Percentiles rank a stretch among this genome's conserved stretches.
Evolutionary conservation across 2,888 invertebrate genomes (phyloP).

Genomic region (Polylopha cassiicola): DNA sequence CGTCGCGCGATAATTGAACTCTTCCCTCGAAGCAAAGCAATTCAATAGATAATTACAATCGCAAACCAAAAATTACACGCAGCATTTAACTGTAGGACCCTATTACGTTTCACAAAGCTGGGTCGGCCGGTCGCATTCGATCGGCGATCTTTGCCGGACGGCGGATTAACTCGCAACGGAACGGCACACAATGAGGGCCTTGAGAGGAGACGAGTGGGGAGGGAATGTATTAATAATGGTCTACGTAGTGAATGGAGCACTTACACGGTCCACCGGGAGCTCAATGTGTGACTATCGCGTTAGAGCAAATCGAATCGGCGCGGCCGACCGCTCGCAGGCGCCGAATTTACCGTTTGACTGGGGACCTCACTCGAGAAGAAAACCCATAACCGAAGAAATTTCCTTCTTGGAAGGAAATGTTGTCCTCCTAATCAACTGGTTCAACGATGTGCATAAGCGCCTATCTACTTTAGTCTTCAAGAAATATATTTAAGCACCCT

Average conservation of each 20-base stretch:
- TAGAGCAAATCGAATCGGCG: conserved; percentile 72
- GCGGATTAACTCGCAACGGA: conserved; percentile 66
- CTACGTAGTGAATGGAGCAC: conserved; percentile 70
- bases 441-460: conserved; percentile 12
- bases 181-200: conserved; percentile 64
- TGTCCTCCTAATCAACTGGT: conserved; percentile 15
- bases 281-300: conserved; percentile 73
- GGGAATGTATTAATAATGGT: conserved; percentile 74
- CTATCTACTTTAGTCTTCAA: background rate
- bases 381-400: conserved; percentile 33
- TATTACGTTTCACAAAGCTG: conserved; percentile 68
- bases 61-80: conserved; percentile 75
- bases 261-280: conserved; percentile 71
- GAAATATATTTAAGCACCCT: conserved; percentile 2
- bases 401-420: conserved; percentile 18
- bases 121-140: conserved; percentile 62
- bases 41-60: conserved; percentile 73
- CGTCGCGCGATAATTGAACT: conserved; percentile 71
- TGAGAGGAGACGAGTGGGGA: conserved; percentile 57
- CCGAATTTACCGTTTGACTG: conserved; percentile 60
- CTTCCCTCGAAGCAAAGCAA: conserved; percentile 61
- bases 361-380: conserved; percentile 45
- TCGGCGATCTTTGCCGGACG: conserved; percentile 67
- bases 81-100: conserved; percentile 68
- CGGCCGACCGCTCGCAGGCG: conserved; percentile 56